These are phyloP conservation scores for Anguilla rostrata DNA, from an alignment of 2,113 vertebrate species.

Conservation along the genomic window DNA sequence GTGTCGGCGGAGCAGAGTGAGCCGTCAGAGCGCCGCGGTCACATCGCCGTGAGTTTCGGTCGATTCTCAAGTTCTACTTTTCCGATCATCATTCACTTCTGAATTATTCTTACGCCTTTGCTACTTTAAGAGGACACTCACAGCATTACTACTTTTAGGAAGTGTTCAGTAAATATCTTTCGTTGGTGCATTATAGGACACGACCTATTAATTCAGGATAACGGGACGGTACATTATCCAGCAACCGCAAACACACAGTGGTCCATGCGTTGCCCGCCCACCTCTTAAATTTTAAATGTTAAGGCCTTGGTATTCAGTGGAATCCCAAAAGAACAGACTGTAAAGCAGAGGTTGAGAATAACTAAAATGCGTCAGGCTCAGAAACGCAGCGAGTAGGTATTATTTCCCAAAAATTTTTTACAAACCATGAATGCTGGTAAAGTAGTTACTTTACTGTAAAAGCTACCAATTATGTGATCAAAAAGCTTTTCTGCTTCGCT, in stretches of 20 bases:
- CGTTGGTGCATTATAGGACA: background rate
- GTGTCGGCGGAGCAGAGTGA: background rate
- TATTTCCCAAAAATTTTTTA: background rate
- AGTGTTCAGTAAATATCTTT: too few species aligned
- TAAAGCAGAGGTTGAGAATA: background rate
- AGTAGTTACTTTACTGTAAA: background rate
- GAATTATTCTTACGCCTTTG: background rate
- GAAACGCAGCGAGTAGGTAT: background rate
- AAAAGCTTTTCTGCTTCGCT: constrained; percentile 5
- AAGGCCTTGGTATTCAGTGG: background rate
- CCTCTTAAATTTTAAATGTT: background rate
- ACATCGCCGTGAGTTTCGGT: constrained; percentile 30
- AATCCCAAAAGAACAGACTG: background rate
- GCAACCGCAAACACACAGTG: background rate
- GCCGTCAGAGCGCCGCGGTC: background rate
- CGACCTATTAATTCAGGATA: background rate
- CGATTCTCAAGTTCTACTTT: background rate
- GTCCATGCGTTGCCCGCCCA: background rate
- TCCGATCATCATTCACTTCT: background rate
- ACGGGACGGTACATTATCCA: background rate
- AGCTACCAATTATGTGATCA: constrained; percentile 1
- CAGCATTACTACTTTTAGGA: too few species aligned
- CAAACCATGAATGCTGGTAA: background rate
- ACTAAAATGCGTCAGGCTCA: background rate
- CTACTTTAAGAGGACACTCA: background rate